Conservation (phyloP, 2,888 invertebrate genomes). For the Macrophya annulata region DNA sequence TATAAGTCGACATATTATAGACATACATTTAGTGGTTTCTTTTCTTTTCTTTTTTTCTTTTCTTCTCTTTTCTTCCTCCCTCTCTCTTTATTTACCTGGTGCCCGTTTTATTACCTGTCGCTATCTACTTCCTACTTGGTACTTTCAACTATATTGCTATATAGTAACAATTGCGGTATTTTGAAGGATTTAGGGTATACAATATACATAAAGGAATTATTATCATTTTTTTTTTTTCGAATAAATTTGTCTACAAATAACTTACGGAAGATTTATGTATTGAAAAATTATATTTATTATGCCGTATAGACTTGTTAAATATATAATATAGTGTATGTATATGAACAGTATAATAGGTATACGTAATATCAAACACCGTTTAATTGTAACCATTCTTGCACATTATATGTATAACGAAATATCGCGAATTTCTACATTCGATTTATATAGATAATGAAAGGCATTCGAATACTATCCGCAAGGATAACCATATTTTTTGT, state of each 20-base stretch:
- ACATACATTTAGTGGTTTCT: neutral
- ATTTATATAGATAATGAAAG: neutral
- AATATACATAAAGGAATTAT: no score
- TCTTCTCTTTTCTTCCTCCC: neutral
- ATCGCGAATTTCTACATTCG: neutral
- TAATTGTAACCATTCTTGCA: neutral
- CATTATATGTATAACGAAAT: no score
- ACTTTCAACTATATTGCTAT: neutral
- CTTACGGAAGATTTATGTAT: neutral
- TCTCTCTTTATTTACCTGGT: neutral
- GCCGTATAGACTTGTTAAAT: conserved; percentile 7
- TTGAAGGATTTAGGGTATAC: neutral
- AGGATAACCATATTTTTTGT: neutral
- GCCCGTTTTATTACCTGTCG: neutral
- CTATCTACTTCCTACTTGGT: neutral
- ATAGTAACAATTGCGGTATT: neutral
- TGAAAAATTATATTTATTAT: conserved; percentile 35
- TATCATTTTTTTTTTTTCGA: neutral
- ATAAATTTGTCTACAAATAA: neutral
- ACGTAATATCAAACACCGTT: conserved; percentile 16
- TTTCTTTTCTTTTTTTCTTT: neutral
- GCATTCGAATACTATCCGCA: neutral
- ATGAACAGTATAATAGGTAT: neutral
- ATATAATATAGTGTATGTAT: neutral
- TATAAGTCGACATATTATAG: neutral